A percentile compares a stretch with the other conserved stretches of the same genome.
phyloP scores from a whole-genome alignment of 2,113 vertebrate genomes.

The Elephantulus edwardii region DNA sequence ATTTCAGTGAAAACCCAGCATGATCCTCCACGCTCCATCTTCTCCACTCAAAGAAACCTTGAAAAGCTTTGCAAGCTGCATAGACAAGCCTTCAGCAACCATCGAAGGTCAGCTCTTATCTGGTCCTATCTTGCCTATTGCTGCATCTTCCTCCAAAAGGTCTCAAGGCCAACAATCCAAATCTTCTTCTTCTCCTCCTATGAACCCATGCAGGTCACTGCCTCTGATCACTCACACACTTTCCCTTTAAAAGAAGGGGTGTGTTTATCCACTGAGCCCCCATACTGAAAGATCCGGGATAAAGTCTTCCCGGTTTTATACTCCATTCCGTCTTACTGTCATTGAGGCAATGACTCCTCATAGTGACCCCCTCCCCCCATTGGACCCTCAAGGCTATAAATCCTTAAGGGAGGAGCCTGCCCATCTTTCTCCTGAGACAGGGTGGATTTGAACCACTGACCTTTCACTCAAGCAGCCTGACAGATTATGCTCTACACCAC shows the following conservation, averaged over 20 bases:
- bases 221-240: not conserved
- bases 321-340: fast-evolving
- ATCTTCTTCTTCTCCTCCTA: not conserved
- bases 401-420: no score
- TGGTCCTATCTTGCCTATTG: not conserved
- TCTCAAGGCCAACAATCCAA: not conserved
- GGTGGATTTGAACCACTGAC: no score
- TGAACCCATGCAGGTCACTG: not conserved
- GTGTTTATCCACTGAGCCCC: fast-evolving
- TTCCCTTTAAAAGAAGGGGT: not conserved
- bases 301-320: not conserved
- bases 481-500: not conserved
- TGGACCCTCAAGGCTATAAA: no score
- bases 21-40: not conserved
- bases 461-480: no score
- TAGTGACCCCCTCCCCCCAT: no score
- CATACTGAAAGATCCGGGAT: fast-evolving
- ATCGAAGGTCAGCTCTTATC: not conserved
- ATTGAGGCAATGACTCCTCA: no score
- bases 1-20: not conserved
- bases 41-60: not conserved
- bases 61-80: not conserved
- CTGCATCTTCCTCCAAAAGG: not conserved
- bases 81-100: not conserved
- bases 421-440: no score